Base-by-base conservation (phyloP, 2,113 vertebrate species). In the Eulemur macaco region DNA sequence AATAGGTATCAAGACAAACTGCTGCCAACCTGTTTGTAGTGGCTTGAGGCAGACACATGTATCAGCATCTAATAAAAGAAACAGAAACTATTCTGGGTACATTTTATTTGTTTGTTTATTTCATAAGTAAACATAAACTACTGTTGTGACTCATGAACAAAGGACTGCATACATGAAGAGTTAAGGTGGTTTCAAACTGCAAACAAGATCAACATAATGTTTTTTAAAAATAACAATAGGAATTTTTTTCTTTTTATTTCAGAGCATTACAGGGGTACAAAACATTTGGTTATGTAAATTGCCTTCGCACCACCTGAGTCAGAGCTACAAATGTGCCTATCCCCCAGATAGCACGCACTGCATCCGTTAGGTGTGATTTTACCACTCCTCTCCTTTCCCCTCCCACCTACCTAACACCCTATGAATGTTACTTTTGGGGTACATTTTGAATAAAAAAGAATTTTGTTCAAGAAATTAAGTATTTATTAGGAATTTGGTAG, bases 61-160 rank as follows among this genome's bases (percentile, higher is more conserved):
- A 25, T 82, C 74, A 92, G 17, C 66, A 86, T 58, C 87, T 82
- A 84, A 54, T 83, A 58, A 81, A 96, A 50, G 56, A 92, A 88
- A 86, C 73, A 93, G 66, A 92, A 86, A 47, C 7, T 45, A n/a
- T 47, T 87, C 52, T 86, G 13, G 1, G 10, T 84, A 27, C 52
- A 54, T 54, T 54, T 54, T 54, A 54, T 52, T 52, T 52, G 15
- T 52, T 52, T 52, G 18, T 54, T 17, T 54, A 54, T 47, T 47
- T 47, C 47, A 64, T 56, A 56, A 37, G n/a, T 21, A 50, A 52
- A n/a, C 29, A 58, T 56, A 39, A 81, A 50, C 45, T 52, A 37
- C 63, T 52, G 54, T 54, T 66, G 50, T 90, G 45, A 80, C 45
- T 42, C n/a, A 56, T 25, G n/a, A 90, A 64, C 50, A 90, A 42